Percentiles rank a stretch among this genome's conserved stretches.
These are phyloP conservation scores for Microcebus jonahi DNA, from an alignment of 2,113 vertebrate genomes.

Conservation along the genomic window DNA sequence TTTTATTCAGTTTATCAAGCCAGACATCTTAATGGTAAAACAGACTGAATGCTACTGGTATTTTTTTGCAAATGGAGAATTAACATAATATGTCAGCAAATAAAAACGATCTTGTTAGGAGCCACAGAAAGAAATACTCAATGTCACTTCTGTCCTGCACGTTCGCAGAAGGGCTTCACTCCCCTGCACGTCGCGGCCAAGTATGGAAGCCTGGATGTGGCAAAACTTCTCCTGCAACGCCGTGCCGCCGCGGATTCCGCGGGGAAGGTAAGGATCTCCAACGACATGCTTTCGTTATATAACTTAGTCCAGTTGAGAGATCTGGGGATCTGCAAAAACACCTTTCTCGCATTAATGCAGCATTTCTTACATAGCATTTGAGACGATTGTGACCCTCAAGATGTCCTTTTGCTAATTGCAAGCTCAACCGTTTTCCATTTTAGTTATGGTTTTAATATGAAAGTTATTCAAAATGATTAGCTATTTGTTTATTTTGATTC, in stretches of 20 bases:
- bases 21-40: background rate
- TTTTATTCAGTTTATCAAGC: background rate
- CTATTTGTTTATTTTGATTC: constrained; percentile 8
- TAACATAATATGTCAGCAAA: background rate
- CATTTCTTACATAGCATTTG: background rate
- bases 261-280: constrained; percentile 90
- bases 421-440: constrained; percentile 4
- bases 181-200: constrained; percentile 97
- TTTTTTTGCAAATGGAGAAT: background rate
- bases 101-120: background rate
- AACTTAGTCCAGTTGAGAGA: background rate
- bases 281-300: fast-evolving
- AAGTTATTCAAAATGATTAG: constrained; percentile 30
- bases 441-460: constrained; percentile 37
- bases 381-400: background rate
- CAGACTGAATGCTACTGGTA: background rate
- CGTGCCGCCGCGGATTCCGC: constrained; percentile 91
- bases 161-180: constrained; percentile 96
- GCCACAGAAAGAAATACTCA: background rate
- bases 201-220: constrained; percentile 97
- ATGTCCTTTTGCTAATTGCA: background rate
- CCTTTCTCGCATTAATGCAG: background rate
- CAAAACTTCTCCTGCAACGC: constrained; percentile 95
- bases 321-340: background rate
- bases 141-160: background rate